Base-by-base conservation (phyloP, 1,140 invertebrate genomes). In the Drosophila saltans region DNA sequence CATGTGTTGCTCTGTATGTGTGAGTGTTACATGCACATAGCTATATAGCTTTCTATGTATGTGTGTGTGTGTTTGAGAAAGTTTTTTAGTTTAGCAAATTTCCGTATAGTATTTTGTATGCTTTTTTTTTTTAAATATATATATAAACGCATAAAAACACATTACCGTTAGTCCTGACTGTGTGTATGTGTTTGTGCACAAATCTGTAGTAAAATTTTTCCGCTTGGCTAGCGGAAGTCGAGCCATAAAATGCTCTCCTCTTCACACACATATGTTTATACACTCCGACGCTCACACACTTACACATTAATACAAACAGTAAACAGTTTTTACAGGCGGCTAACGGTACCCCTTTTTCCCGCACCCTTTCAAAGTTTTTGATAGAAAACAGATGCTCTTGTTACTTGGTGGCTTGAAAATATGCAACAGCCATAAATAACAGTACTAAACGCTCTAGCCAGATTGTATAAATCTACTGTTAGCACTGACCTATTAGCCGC, bases 381-480 rank as follows among this genome's bases (percentile, higher is more conserved):
- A 85, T 85, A 66, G 70, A 74, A 80, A 80, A 70, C 78, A 80
- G 75, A 80, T 80, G 78, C 77, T 79, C 61, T 41, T 40, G 52
- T 21, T 65, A 40, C 30, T 24, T 33, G 43, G 16, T 33, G 26
- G 40, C 26, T 28, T 26, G 43, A 8, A 83, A 89, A 78, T 86
- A 86, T 86, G 83, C 84, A 86, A 86, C 83, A 86, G 77, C 80
- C 71, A 86, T 88, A 80, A 88, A 88, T 83, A 88, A 89, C 76
- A 89, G 83, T 59, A 77, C 78, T 88, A 72, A 70, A 68, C 16
- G 80, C 21, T 77, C 83, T 80, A 88, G 80, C 76, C 80, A 80
- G 80, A 89, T 88, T 83, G 77, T 52, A 69, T 59, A 77, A 78
- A 43, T 33, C 65, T 63, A 58, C 76, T 80, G 83, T 76, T 86